These are phyloP conservation scores for Andrena fulva DNA, from an alignment of 2,888 invertebrate species.

Conservation along the genomic window DNA sequence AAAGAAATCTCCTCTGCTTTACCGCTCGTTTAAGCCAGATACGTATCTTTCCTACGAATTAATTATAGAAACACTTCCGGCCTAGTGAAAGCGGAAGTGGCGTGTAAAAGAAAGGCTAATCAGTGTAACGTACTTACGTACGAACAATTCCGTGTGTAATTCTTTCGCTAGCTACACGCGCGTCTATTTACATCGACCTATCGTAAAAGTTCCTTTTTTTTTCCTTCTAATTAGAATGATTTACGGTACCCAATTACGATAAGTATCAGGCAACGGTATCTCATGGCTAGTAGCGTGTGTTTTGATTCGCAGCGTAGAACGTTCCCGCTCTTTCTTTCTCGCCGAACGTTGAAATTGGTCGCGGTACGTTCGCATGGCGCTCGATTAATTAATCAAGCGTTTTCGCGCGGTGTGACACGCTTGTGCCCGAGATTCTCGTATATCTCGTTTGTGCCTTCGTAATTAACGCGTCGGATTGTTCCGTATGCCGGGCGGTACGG, in stretches of 20 bases:
- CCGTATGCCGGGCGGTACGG: slow-evolving; percentile 22
- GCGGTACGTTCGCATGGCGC: slow-evolving; percentile 26
- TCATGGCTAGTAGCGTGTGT: slow-evolving; percentile 50
- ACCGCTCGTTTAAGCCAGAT: slow-evolving; percentile 56
- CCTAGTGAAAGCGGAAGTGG: slow-evolving; percentile 70
- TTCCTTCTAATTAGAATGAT: slow-evolving; percentile 51
- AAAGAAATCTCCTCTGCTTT: slow-evolving; percentile 48
- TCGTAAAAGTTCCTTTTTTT: background rate
- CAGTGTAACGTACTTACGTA: slow-evolving; percentile 28
- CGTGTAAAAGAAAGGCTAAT: slow-evolving; percentile 58
- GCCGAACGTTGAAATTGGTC: slow-evolving; percentile 39
- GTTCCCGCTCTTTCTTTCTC: background rate
- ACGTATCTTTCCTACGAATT: slow-evolving; percentile 58
- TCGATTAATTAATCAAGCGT: slow-evolving; percentile 66
- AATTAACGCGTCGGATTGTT: slow-evolving; percentile 63
- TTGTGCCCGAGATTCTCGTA: slow-evolving; percentile 60
- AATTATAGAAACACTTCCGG: slow-evolving; percentile 70
- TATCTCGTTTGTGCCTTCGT: slow-evolving; percentile 58
- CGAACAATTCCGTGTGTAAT: slow-evolving; percentile 39
- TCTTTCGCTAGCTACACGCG: slow-evolving; percentile 3
- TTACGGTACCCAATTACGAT: slow-evolving; percentile 55
- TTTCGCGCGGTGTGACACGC: slow-evolving; percentile 57
- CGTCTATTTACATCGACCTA: slow-evolving; percentile 24
- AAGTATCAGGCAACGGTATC: slow-evolving; percentile 27
- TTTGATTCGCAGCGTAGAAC: slow-evolving; percentile 40